Evolutionary conservation across 2,888 invertebrate species (phyloP).

Genomic region (Aphrophora alni): DNA sequence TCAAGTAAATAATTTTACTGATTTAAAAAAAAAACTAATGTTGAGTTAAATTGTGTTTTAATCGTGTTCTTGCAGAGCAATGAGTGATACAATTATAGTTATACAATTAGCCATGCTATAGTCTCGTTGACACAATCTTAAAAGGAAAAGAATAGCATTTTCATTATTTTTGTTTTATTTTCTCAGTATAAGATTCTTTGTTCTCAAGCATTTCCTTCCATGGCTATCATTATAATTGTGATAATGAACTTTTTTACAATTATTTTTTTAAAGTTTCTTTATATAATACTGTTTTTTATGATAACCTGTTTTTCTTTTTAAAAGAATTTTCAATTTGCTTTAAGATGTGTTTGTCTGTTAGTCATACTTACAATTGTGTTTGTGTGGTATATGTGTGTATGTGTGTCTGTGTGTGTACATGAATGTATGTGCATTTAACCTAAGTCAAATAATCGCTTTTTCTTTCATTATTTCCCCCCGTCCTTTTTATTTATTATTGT

Average conservation of each 20-base stretch:
- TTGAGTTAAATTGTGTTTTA: not conserved
- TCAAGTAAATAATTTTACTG: not conserved
- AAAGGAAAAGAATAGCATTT: not conserved
- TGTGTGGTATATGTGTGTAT: not conserved
- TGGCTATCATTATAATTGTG: slow-evolving; percentile 1
- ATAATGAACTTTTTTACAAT: not conserved
- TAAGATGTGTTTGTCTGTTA: not conserved
- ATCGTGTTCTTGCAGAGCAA: not conserved
- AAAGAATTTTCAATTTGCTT: not conserved
- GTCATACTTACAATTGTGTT: not conserved
- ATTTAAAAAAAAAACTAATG: not conserved
- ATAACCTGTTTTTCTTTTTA: not conserved
- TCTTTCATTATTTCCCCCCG: not conserved
- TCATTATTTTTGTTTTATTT: not conserved
- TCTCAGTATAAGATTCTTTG: not conserved
- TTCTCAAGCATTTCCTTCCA: not conserved
- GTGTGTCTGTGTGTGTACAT: not conserved
- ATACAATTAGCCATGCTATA: not conserved
- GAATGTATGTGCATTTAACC: not conserved
- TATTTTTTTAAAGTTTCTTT: not conserved
- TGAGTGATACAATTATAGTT: not conserved
- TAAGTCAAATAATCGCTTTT: not conserved
- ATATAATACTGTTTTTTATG: not conserved
- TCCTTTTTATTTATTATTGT: not conserved
- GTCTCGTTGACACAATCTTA: not conserved